Base-by-base conservation (phyloP, 2,113 vertebrate genomes). In the Elephantulus edwardii region DNA sequence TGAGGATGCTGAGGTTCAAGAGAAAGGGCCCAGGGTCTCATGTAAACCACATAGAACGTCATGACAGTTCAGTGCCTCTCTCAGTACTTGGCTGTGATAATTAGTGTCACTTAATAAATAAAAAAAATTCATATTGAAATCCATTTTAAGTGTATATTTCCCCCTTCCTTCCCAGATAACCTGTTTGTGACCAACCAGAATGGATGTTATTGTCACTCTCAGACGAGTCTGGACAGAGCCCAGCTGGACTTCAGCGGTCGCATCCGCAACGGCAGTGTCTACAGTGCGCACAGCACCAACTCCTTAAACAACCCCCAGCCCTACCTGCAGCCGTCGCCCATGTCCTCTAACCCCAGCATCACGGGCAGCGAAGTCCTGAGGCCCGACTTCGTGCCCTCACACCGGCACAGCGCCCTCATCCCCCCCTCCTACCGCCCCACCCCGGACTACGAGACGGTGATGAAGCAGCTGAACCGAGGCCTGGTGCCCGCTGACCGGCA, bases 331-430 rank as follows among this genome's bases (percentile, higher is more conserved):
- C 98, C 99, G 0, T 99, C 99, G 0, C 99, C 99, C 1, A 98
- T 99, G 98, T 99, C 99, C 87, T 99, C 99, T 77, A 99, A 99
- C 97, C 99, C 99, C 3, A 99, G 99, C 91, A 99, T 99, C 88
- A 98, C 98, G 0, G 98, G 98, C 46, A 99, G 99, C 0, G 99
- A 99, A 2, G 96, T 99, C 96, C 98, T 98, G 97, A 97, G 99
- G 46, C 96, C 98, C 0, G 99, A 99, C 95, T 99, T 98, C 1
- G 93, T 99, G 84, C 99, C 99, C 0, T 98, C 98, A 0, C 99
- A 99, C 6, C 98, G 98, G 40, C 99, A 99, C 44, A 99, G 99
- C 8, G 98, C 99, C 6, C 97, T 99, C 56, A 98, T 99, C 52
- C 99, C 99, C 0, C 99, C 99, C 1, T 99, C 99, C 0, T 99